Evolutionary conservation across 2,888 invertebrate genomes (phyloP).

Genomic region (Drosophila demipolita): DNA sequence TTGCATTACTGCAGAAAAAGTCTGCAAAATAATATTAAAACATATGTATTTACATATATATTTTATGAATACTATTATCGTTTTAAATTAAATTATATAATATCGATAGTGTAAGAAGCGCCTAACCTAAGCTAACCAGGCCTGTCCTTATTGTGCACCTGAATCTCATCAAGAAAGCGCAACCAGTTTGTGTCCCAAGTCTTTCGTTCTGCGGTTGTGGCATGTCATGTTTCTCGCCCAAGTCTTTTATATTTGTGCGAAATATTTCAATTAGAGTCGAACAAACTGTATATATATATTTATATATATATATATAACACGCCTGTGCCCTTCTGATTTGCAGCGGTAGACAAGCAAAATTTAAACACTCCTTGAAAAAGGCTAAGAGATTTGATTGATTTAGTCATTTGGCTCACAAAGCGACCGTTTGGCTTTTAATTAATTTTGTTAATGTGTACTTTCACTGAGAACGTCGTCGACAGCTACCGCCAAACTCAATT

Average conservation of each 20-base stretch:
- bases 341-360: conserved; percentile 8
- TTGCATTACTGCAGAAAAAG: conserved; percentile 16
- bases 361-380: conserved; percentile 5
- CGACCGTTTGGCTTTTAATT: conserved; percentile 52
- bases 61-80: conserved; percentile 4
- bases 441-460: conserved; percentile 59
- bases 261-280: conserved; percentile 70
- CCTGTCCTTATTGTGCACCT: background rate
- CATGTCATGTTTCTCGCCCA: conserved; percentile 57
- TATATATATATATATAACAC: background rate
- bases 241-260: conserved; percentile 54
- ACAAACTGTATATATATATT: background rate
- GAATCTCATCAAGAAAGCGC: conserved; percentile 23
- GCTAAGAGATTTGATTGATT: conserved; percentile 59
- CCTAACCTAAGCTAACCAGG: background rate
- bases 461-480: conserved; percentile 56
- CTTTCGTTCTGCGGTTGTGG: conserved; percentile 20
- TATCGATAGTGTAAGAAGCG: background rate
- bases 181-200: conserved; percentile 44
- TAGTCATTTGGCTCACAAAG: conserved; percentile 29
- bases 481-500: conserved; percentile 73
- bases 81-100: conserved; percentile 6
- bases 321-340: conserved; percentile 7
- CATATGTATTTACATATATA: background rate
- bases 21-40: background rate